These are phyloP conservation scores for Ianthella basta DNA, from an alignment of 37 sponge, comb jelly and placozoan species.

Conservation along the genomic window DNA sequence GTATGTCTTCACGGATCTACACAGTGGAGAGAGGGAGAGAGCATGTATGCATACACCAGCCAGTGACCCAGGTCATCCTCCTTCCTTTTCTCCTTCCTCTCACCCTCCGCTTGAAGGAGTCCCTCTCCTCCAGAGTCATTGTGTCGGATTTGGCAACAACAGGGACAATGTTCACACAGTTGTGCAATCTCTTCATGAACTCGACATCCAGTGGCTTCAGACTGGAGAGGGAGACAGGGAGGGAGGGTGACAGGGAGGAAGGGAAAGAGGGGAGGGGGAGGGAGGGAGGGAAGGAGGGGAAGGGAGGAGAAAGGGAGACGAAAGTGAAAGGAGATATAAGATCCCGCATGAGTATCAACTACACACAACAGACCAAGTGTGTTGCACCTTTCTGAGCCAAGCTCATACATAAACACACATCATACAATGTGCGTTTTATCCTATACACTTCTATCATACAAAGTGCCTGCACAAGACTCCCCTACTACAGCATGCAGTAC, in stretches of 20 bases:
- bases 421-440: neutral
- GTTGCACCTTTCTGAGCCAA: too few species aligned
- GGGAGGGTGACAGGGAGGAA: neutral
- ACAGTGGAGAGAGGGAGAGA: neutral
- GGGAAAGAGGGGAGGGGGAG: too few species aligned
- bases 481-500: neutral
- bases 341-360: neutral
- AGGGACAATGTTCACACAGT: constrained; percentile 94
- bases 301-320: neutral
- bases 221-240: constrained; percentile 12
- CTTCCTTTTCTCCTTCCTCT: neutral
- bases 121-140: constrained; percentile 92
- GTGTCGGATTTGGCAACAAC: constrained; percentile 98
- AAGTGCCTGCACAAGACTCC: neutral
- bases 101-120: constrained; percentile 90
- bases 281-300: neutral
- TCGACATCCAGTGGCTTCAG: constrained; percentile 82
- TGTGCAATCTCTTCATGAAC: constrained; percentile 91
- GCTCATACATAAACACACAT: too few species aligned
- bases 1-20: constrained; percentile 89
- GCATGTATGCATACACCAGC: neutral
- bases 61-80: neutral
- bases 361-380: neutral
- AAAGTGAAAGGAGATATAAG: neutral
- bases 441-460: neutral